Conservation (phyloP, 2,888 invertebrate species). For the Ferdinandea cuprea region DNA sequence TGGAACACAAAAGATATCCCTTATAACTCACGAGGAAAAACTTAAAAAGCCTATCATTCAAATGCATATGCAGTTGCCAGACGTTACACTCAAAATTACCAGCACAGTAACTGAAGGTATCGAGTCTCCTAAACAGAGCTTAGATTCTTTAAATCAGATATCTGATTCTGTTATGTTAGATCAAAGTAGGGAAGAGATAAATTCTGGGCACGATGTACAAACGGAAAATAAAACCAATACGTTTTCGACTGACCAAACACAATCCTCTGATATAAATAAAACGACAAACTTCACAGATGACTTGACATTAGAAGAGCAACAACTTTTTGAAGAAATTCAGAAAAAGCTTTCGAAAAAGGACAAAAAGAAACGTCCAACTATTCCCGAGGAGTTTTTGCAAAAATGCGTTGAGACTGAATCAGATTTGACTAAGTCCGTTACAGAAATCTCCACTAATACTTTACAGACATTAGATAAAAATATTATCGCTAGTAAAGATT, state of each 20-base stretch:
- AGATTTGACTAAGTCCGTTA: constrained; percentile 51
- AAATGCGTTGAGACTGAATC: constrained; percentile 39
- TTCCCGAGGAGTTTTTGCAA: constrained; percentile 81
- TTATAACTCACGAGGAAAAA: constrained; percentile 90
- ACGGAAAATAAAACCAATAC: background rate
- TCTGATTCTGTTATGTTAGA: constrained; percentile 62
- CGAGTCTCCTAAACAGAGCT: constrained; percentile 75
- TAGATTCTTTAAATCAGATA: constrained; percentile 69
- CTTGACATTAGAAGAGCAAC: constrained; percentile 81
- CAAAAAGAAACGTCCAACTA: constrained; percentile 81
- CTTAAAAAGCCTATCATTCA: constrained; percentile 87
- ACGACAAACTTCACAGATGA: constrained; percentile 74
- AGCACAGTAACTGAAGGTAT: constrained; percentile 80
- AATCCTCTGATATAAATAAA: constrained; percentile 11
- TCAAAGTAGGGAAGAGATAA: constrained; percentile 38
- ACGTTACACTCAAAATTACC: constrained; percentile 80
- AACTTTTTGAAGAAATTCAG: constrained; percentile 80
- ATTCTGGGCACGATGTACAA: constrained; percentile 26
- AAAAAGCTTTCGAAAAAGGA: constrained; percentile 82
- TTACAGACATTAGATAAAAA: constrained; percentile 1
- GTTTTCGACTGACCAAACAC: background rate
- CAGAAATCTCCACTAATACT: constrained; percentile 29
- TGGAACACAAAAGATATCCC: constrained; percentile 84
- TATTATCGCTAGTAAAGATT: background rate
- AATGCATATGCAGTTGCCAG: constrained; percentile 86